Base-by-base conservation (phyloP, 2,113 vertebrate species). In the Forbesichthys agassizii region DNA sequence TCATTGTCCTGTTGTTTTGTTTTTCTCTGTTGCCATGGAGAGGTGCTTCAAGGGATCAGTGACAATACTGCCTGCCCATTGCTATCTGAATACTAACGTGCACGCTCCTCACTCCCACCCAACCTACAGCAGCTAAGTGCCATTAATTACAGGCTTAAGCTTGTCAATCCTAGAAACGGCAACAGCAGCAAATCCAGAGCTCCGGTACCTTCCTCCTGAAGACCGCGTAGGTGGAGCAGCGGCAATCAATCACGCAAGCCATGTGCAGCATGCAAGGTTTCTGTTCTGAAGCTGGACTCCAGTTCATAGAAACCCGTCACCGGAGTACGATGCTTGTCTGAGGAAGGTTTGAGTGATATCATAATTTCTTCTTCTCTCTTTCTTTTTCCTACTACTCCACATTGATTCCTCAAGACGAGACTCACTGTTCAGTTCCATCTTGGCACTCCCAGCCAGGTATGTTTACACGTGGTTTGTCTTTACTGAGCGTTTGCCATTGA, bases 121-220 rank as follows among this genome's bases (percentile, higher is more conserved):
- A 42, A 42, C 68, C 74, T 63, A 67, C 73, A 65, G 73, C 62
- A 69, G 47, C 11, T 75, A 83, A 75, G 71, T 85, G 61, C 64
- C 72, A 68, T 79, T 83, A 84, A 80, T 84, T 78, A 80, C 64
- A 61, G 70, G 80, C 81, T 88, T 90, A 85, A 70, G 54, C 27
- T 46, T 4, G 16, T 57, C 71, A 42, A 33, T 66, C 61, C 53
- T 53, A 33, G 46, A 60, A 64, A 68, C 57, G 54, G 14, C 74
- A 68, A 73, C 36, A 47, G 74, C 68, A 36, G 77, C 49, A 71
- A 84, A 88, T 82, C 82, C 81, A 66, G 64, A 46, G 9, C 12
- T n/a, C 13, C 14, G 7, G 16, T 33, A 46, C 11, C 63, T 64
- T 73, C 64, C 49, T 14, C 10, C 70, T 33, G 20, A 63, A 14